phyloP scores from a whole-genome alignment of 2,888 invertebrate genomes.

The Hemithea aestivaria region DNA sequence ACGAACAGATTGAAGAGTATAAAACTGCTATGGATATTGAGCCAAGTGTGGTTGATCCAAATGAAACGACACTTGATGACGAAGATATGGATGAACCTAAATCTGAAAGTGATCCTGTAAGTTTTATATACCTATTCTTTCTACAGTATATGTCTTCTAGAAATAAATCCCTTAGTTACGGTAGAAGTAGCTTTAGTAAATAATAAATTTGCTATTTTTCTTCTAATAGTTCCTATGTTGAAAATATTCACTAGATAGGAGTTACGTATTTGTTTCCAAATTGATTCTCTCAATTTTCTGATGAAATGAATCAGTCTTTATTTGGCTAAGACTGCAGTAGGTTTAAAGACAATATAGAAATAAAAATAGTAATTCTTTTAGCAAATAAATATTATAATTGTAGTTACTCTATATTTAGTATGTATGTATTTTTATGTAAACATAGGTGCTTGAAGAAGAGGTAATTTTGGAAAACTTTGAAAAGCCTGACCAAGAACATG shows the following conservation, averaged over 20 bases:
- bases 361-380: too few relatives aligned
- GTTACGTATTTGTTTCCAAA: too few relatives aligned
- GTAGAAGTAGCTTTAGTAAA: too few relatives aligned
- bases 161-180: too few relatives aligned
- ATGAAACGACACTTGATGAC: conserved; percentile 26
- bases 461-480: conserved; percentile 58
- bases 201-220: too few relatives aligned
- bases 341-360: too few relatives aligned
- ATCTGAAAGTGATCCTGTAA: conserved; percentile 41
- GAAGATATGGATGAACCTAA: conserved; percentile 33
- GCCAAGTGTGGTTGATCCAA: conserved; percentile 9
- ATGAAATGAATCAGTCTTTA: too few relatives aligned
- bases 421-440: conserved; percentile 12
- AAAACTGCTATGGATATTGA: conserved; percentile 1
- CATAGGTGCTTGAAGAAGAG: conserved; percentile 57
- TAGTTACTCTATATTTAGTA: conserved; percentile 6
- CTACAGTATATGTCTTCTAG: conserved; percentile 3
- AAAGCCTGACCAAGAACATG: conserved; percentile 50
- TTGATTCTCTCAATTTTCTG: too few relatives aligned
- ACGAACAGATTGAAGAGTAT: background rate
- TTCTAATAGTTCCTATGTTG: too few relatives aligned
- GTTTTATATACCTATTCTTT: conserved; percentile 18
- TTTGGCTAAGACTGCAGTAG: too few relatives aligned
- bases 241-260: too few relatives aligned
- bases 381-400: too few relatives aligned